Evolutionary conservation across 2,797 vertebrate species (phyloP).

Genomic region (Enteromius viviparus): DNA sequence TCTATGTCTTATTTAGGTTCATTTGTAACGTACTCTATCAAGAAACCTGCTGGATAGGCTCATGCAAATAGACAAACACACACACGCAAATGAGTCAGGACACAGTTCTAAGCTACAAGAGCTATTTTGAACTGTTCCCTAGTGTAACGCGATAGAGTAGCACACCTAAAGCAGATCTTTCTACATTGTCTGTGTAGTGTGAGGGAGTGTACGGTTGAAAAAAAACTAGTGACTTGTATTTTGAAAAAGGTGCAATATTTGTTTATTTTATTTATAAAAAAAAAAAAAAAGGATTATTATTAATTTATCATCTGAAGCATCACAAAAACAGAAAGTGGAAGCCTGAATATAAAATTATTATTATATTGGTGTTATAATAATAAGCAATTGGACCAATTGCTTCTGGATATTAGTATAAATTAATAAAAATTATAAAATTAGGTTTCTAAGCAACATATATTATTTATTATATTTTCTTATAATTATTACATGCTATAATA

Average conservation of each 20-base stretch:
- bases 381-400: too few species aligned
- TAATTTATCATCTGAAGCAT: background rate
- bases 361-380: background rate
- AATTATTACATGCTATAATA: background rate
- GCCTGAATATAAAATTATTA: background rate
- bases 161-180: conserved; percentile 8
- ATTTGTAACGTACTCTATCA: conserved; percentile 22
- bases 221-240: background rate
- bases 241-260: background rate
- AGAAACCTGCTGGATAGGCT: conserved; percentile 8
- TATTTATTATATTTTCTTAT: background rate
- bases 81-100: background rate
- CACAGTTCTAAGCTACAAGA: conserved; percentile 15
- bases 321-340: background rate
- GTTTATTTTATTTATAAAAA: too few species aligned
- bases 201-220: background rate
- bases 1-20: conserved; percentile 34
- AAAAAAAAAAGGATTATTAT: too few species aligned
- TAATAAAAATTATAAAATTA: background rate
- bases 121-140: conserved; percentile 26
- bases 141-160: conserved; percentile 28
- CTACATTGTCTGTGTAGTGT: background rate
- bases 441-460: background rate
- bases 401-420: background rate
- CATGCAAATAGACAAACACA: background rate